Percentiles rank a stretch among this genome's conserved stretches.
phyloP scores from a whole-genome alignment of 2,888 invertebrate genomes.

The Aphodius granarius region DNA sequence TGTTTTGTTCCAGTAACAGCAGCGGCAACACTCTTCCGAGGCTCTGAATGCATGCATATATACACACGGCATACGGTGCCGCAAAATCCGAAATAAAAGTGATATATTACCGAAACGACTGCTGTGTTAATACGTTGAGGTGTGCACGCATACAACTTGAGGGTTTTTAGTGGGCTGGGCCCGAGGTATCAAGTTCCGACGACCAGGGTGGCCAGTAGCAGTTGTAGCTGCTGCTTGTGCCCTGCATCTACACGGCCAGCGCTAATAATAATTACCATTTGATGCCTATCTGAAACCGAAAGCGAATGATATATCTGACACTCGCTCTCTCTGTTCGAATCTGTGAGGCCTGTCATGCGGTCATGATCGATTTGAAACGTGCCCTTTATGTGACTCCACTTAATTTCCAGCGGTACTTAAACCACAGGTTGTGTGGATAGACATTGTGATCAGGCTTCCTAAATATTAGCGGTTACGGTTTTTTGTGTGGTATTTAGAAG shows the following conservation, averaged over 20 bases:
- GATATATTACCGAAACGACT: slow-evolving; percentile 13
- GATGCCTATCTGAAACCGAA: slow-evolving; percentile 26
- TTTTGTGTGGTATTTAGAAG: background rate
- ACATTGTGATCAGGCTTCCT: background rate
- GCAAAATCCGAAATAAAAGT: background rate
- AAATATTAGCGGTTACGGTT: background rate
- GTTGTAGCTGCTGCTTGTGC: background rate
- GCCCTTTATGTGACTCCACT: slow-evolving; percentile 8
- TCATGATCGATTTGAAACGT: slow-evolving; percentile 34
- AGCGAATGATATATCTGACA: slow-evolving; percentile 32
- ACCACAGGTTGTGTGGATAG: background rate
- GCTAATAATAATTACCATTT: slow-evolving; percentile 30
- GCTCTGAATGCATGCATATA: background rate
- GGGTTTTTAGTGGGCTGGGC: slow-evolving; percentile 10
- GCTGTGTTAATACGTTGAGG: slow-evolving; percentile 12
- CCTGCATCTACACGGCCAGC: background rate
- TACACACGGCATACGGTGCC: background rate
- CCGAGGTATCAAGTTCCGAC: slow-evolving; percentile 24
- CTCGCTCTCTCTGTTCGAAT: slow-evolving; percentile 24
- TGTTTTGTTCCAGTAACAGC: background rate
- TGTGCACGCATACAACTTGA: slow-evolving; percentile 4
- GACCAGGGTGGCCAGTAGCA: slow-evolving; percentile 28
- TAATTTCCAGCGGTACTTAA: background rate
- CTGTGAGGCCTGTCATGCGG: slow-evolving; percentile 30
- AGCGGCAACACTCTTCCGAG: background rate